phyloP scores from a whole-genome alignment of 2,113 vertebrate genomes.

The Eleginops maclovinus region DNA sequence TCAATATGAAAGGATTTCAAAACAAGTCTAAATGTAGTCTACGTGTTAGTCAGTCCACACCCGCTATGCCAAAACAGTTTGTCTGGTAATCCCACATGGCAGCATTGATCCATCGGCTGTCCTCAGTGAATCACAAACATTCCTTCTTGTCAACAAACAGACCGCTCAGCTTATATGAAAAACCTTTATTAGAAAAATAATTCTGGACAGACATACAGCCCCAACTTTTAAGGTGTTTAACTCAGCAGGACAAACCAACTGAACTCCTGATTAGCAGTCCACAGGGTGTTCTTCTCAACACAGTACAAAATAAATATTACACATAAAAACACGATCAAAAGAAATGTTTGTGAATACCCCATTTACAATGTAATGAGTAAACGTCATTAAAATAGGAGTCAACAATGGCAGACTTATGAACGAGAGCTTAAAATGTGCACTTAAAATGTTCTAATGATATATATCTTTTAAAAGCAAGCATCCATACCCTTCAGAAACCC shows the following conservation, averaged over 20 bases:
- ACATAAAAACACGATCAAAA: constrained; percentile 15
- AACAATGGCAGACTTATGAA: not conserved
- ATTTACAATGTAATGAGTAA: not conserved
- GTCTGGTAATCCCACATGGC: too few species aligned
- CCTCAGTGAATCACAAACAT: not conserved
- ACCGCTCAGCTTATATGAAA: not conserved
- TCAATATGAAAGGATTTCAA: not conserved
- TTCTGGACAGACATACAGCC: constrained; percentile 3
- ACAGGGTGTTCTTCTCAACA: not conserved
- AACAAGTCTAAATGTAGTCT: not conserved
- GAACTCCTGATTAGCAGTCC: not conserved
- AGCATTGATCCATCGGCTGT: not conserved
- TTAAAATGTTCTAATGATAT: not conserved
- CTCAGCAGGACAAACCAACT: not conserved
- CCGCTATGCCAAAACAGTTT: too few species aligned
- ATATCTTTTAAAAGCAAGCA: not conserved
- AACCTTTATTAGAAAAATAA: constrained; percentile 38
- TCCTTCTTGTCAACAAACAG: not conserved
- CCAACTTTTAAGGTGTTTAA: not conserved
- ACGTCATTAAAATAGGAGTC: not conserved
- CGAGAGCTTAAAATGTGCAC: constrained; percentile 8
- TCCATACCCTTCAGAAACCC: constrained; percentile 3
- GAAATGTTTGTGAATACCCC: not conserved
- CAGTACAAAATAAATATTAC: constrained; percentile 22
- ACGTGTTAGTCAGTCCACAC: too few species aligned